Evolutionary conservation across 1,140 invertebrate genomes (phyloP).

Genomic region (Zaprionus ghesquierei): DNA sequence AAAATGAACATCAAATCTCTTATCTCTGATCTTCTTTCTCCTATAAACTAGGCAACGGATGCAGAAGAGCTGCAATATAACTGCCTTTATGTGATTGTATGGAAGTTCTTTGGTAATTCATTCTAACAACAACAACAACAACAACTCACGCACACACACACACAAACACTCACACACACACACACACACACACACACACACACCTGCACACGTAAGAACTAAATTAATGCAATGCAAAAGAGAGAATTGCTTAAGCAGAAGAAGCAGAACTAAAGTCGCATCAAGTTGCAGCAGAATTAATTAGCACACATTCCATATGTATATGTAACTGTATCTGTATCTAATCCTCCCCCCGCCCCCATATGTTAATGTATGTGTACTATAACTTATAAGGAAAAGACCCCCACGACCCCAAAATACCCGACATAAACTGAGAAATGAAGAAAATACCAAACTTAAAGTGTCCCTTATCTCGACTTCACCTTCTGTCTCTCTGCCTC

Average conservation of each 20-base stretch:
- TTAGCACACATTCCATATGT: constrained; percentile 17
- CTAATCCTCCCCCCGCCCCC: neutral
- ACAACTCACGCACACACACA: neutral
- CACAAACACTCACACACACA: neutral
- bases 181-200: constrained; percentile 30
- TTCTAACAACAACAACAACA: constrained; percentile 57
- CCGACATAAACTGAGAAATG: neutral
- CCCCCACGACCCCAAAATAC: neutral
- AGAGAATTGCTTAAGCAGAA: neutral
- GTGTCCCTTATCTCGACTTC: constrained; percentile 6
- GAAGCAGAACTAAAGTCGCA: neutral
- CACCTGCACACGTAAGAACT: constrained; percentile 11
- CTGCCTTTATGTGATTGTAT: constrained; percentile 82
- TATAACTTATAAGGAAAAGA: neutral
- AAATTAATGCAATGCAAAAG: constrained; percentile 12
- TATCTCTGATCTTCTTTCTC: constrained; percentile 73
- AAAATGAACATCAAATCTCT: constrained; percentile 37
- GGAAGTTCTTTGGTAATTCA: constrained; percentile 82
- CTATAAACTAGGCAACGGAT: constrained; percentile 72
- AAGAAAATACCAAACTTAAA: constrained; percentile 1
- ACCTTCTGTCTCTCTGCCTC: neutral
- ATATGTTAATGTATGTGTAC: neutral
- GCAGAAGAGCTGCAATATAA: constrained; percentile 81
- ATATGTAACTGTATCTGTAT: constrained; percentile 3
- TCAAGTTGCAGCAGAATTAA: constrained; percentile 4